These are phyloP conservation scores for Calvadosia cruxmelitensis DNA, from an alignment of 30 jellyfish, hydroid and myxozoan genomes.

Conservation along the genomic window DNA sequence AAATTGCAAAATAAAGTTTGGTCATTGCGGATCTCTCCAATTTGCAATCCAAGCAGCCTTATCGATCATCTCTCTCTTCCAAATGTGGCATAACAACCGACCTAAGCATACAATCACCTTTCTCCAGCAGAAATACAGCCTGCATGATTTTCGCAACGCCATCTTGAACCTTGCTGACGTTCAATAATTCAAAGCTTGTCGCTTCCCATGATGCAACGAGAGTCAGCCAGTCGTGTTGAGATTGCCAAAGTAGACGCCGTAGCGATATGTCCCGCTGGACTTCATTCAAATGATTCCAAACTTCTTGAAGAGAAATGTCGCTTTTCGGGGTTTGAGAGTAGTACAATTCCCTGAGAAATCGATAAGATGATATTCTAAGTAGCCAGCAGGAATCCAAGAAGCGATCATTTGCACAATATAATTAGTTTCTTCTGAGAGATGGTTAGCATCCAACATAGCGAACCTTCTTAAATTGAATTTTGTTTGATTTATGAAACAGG, in stretches of 20 bases:
- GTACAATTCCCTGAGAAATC: not conserved
- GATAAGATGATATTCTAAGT: no score
- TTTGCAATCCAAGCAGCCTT: no score
- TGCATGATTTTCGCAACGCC: conserved; percentile 69
- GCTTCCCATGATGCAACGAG: conserved; percentile 32
- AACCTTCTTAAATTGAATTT: no score
- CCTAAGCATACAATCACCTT: conserved; percentile 39
- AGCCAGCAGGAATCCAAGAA: no score
- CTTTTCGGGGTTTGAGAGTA: not conserved
- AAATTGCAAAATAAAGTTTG: no score
- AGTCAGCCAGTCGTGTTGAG: conserved; percentile 58
- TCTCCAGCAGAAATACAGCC: conserved; percentile 57
- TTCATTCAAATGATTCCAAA: conserved; percentile 29
- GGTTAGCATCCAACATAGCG: no score
- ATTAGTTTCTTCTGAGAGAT: no score
- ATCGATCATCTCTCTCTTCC: no score
- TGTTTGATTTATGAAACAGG: not conserved
- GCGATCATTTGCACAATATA: no score
- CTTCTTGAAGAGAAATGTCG: not conserved
- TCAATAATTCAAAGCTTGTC: conserved; percentile 42
- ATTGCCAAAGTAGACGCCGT: conserved; percentile 61
- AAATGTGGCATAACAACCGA: no score
- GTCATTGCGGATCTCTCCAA: no score
- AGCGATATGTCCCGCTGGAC: conserved; percentile 56
- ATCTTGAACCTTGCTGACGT: conserved; percentile 36